A percentile compares a stretch with the other conserved stretches of the same genome.
Conservation (phyloP, 2,113 vertebrate genomes). For the Rhizomys pruinosus region DNA sequence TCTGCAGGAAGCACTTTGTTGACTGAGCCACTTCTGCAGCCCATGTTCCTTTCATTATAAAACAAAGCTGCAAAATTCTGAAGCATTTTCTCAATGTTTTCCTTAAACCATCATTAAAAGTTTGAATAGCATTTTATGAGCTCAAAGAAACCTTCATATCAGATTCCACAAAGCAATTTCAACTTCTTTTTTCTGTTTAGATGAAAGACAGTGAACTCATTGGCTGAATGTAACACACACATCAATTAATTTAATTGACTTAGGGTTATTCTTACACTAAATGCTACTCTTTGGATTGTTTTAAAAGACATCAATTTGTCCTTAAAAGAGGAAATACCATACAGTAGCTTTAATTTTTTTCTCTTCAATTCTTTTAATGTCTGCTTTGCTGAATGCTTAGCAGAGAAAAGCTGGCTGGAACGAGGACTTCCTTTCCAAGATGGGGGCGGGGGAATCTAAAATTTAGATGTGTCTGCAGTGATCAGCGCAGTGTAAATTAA, state of each 20-base stretch:
- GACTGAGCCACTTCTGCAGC: not conserved
- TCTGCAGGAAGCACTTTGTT: not conserved
- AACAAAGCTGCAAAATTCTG: constrained; percentile 8
- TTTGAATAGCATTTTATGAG: constrained; percentile 19
- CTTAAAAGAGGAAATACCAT: constrained; percentile 73
- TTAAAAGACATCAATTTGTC: constrained; percentile 75
- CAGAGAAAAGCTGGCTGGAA: constrained; percentile 61
- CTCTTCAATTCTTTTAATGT: constrained; percentile 61
- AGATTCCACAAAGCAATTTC: constrained; percentile 29
- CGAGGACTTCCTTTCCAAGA: constrained; percentile 69
- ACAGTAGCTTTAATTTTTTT: constrained; percentile 56
- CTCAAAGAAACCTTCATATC: constrained; percentile 6
- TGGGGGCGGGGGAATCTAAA: constrained; percentile 72
- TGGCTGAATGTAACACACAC: constrained; percentile 79
- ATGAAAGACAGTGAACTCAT: constrained; percentile 73
- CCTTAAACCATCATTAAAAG: constrained; percentile 43
- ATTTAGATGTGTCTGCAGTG: constrained; percentile 75
- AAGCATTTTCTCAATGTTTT: not conserved
- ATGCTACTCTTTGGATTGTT: constrained; percentile 74
- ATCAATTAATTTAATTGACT: constrained; percentile 81
- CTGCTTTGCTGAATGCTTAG: constrained; percentile 68
- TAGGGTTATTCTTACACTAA: constrained; percentile 76
- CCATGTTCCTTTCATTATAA: not conserved
- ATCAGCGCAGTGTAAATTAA: constrained; percentile 73
- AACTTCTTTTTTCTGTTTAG: constrained; percentile 64